Percentiles rank a stretch among this genome's conserved stretches.
Conservation (phyloP, 2,888 invertebrate species). For the Thymelicus lineola region DNA sequence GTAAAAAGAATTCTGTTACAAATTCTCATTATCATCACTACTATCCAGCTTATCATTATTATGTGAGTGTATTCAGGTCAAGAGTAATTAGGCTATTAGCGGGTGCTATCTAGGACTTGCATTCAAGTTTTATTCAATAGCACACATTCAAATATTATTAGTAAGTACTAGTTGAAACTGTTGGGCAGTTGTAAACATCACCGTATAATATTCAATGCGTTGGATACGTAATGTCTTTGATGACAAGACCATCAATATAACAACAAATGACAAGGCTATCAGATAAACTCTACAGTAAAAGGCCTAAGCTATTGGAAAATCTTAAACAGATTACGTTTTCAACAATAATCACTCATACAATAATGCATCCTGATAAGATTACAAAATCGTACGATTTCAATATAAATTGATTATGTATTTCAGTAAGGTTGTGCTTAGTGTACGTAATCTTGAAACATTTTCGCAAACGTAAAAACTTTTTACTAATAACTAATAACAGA, state of each 20-base stretch:
- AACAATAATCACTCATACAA: slow-evolving; percentile 42
- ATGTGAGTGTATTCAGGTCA: too few species aligned
- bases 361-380: slow-evolving; percentile 63
- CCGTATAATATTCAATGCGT: background rate
- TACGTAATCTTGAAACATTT: background rate
- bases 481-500: too few species aligned
- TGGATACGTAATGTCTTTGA: slow-evolving; percentile 15
- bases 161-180: too few species aligned
- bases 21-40: too few species aligned
- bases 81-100: too few species aligned
- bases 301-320: slow-evolving; percentile 40
- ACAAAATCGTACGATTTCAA: slow-evolving; percentile 63
- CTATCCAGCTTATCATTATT: too few species aligned
- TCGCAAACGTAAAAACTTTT: background rate
- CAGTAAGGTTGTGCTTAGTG: background rate
- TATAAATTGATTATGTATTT: slow-evolving; percentile 11
- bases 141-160: too few species aligned
- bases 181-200: background rate
- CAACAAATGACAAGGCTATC: slow-evolving; percentile 27
- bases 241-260: slow-evolving; percentile 19
- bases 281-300: slow-evolving; percentile 40
- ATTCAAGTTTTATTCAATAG: too few species aligned
- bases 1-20: too few species aligned
- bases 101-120: too few species aligned
- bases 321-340: slow-evolving; percentile 45